Evolutionary conservation across 2,797 vertebrate genomes (phyloP).

Genomic region (Anas bernieri): DNA sequence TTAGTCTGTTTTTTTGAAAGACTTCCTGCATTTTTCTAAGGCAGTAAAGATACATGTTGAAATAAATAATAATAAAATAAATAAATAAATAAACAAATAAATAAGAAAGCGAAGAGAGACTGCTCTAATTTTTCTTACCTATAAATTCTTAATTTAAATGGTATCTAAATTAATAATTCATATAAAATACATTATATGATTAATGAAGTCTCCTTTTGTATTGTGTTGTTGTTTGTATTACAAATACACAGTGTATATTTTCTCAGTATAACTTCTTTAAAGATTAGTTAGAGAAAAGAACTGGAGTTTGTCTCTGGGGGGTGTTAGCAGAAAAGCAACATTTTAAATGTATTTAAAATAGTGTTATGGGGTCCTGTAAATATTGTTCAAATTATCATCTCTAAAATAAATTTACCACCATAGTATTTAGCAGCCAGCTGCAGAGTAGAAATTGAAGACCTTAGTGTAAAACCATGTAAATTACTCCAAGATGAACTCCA

Average conservation of each 20-base stretch:
- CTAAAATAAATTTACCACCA: conserved; percentile 12
- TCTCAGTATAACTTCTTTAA: not conserved
- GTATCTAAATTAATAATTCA: conserved; percentile 15
- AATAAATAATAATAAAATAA: not conserved
- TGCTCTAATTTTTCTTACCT: not conserved
- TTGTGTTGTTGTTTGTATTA: not conserved
- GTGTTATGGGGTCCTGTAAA: not conserved
- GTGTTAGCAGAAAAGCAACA: not conserved
- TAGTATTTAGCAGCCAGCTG: not conserved
- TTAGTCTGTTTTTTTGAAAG: not conserved
- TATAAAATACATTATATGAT: not conserved
- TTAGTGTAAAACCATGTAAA: not conserved
- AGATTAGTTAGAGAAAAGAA: not conserved
- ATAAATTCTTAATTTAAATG: conserved; percentile 22
- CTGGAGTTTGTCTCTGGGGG: not conserved
- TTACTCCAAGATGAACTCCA: not conserved
- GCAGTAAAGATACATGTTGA: not conserved
- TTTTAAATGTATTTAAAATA: conserved; percentile 12
- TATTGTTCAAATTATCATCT: not conserved
- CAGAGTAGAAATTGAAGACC: not conserved
- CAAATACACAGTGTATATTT: not conserved
- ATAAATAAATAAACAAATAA: not conserved
- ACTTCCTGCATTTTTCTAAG: not conserved
- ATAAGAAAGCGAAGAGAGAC: not conserved
- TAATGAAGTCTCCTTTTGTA: not conserved